Evolutionary conservation across 2,888 invertebrate species (phyloP).

Genomic region (Tenodera sinensis): DNA sequence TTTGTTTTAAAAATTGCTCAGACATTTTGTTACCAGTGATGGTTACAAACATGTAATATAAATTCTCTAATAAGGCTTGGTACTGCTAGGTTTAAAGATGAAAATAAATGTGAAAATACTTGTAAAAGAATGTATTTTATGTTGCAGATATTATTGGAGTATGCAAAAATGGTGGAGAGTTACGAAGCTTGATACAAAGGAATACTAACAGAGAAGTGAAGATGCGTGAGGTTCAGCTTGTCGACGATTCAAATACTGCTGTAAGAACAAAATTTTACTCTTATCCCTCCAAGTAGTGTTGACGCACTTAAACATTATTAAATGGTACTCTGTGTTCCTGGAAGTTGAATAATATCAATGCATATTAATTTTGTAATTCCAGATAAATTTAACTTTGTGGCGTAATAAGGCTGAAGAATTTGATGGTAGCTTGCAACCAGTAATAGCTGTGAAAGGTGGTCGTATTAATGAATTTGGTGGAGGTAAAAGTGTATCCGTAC

Average conservation of each 20-base stretch:
- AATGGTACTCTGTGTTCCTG: background rate
- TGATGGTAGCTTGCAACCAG: conserved; percentile 69
- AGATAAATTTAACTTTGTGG: conserved; percentile 87
- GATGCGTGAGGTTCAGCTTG: conserved; percentile 82
- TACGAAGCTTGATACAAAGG: conserved; percentile 67
- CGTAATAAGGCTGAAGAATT: conserved; percentile 84
- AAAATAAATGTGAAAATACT: too few relatives aligned
- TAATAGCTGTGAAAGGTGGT: conserved; percentile 82
- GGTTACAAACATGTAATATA: too few relatives aligned
- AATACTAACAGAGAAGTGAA: conserved; percentile 77
- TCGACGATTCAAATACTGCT: conserved; percentile 78
- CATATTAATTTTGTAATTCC: conserved; percentile 27
- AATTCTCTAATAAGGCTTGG: too few relatives aligned
- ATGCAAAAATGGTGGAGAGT: conserved; percentile 68
- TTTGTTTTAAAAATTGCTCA: too few relatives aligned
- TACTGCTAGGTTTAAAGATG: too few relatives aligned
- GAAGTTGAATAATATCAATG: background rate
- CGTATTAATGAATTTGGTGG: conserved; percentile 85
- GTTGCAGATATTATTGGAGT: conserved; percentile 83
- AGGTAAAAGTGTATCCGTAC: conserved; percentile 63
- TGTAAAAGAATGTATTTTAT: background rate
- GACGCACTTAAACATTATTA: too few relatives aligned
- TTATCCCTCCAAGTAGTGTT: too few relatives aligned
- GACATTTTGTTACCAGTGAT: too few relatives aligned
- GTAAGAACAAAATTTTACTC: conserved; percentile 46